phyloP scores from a whole-genome alignment of 1,140 invertebrate genomes.

The Drosophila ficusphila region DNA sequence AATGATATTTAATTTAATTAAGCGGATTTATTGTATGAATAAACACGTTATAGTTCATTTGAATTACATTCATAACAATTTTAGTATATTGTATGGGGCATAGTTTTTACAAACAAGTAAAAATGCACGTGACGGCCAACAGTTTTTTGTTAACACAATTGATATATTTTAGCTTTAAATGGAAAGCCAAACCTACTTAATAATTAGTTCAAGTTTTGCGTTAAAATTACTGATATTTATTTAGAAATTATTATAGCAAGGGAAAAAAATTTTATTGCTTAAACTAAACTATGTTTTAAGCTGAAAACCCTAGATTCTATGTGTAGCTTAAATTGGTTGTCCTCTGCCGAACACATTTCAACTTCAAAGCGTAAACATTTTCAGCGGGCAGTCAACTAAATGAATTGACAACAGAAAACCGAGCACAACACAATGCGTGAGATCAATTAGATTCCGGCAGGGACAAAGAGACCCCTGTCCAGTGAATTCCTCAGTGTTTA shows the following conservation, averaged over 20 bases:
- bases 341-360: not conserved
- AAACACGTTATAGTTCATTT: too few relatives aligned
- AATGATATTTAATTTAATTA: not conserved
- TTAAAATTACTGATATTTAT: not conserved
- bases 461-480: conserved; percentile 53
- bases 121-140: too few relatives aligned
- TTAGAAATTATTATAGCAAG: not conserved
- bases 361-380: conserved; percentile 56
- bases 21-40: not conserved
- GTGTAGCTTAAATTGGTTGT: not conserved
- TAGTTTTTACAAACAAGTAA: too few relatives aligned
- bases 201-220: not conserved
- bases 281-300: not conserved
- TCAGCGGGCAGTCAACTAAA: conserved; percentile 52
- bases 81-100: too few relatives aligned
- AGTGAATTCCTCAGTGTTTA: conserved; percentile 64
- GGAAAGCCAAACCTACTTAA: too few relatives aligned
- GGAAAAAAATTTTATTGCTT: not conserved
- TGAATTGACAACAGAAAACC: conserved; percentile 58
- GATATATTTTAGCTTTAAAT: too few relatives aligned
- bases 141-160: not conserved
- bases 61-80: too few relatives aligned
- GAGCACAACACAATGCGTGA: conserved; percentile 32
- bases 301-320: not conserved
- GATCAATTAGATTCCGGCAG: conserved; percentile 72